Evolutionary conservation across 2,797 vertebrate genomes (phyloP).

Genomic region (Decapterus maruadsi): DNA sequence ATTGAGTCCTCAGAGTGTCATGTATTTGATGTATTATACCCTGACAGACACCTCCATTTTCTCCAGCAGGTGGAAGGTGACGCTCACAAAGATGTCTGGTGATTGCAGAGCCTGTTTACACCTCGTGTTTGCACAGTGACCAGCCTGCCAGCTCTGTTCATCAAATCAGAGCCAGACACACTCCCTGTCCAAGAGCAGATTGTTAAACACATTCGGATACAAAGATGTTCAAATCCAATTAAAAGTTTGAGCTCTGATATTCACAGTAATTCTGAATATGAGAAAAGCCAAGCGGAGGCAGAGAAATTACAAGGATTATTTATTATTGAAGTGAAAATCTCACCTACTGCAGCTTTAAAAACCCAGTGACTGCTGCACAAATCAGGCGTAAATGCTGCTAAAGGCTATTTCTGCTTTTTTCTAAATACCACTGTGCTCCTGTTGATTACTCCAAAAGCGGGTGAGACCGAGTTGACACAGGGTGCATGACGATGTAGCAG

Average conservation of each 20-base stretch:
- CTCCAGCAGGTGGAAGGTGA: conserved; percentile 11
- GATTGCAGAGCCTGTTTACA: conserved; percentile 42
- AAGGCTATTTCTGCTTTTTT: conserved; percentile 55
- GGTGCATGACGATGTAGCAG: conserved; percentile 19
- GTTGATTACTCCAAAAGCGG: conserved; percentile 32
- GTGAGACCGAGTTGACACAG: conserved; percentile 29
- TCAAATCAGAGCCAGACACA: conserved; percentile 52
- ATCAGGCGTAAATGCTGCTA: conserved; percentile 55
- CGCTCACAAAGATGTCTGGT: conserved; percentile 28
- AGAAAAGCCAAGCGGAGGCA: conserved; percentile 30
- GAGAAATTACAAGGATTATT: conserved; percentile 9
- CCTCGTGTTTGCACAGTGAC: conserved; percentile 36
- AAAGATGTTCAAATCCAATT: conserved; percentile 38
- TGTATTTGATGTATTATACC: conserved; percentile 24
- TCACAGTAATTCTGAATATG: conserved; percentile 37
- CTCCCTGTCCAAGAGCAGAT: conserved; percentile 19
- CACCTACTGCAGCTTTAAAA: conserved; percentile 54
- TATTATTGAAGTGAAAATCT: conserved; percentile 35
- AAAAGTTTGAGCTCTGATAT: conserved; percentile 33
- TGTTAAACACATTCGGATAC: conserved; percentile 42
- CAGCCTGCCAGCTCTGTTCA: conserved; percentile 20
- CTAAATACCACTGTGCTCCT: conserved; percentile 43
- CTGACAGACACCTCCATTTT: conserved; percentile 29
- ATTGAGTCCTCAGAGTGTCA: conserved; percentile 15
- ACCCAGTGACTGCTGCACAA: conserved; percentile 32